Conservation (phyloP, 2,797 vertebrate species). For the Crax fasciolata region DNA sequence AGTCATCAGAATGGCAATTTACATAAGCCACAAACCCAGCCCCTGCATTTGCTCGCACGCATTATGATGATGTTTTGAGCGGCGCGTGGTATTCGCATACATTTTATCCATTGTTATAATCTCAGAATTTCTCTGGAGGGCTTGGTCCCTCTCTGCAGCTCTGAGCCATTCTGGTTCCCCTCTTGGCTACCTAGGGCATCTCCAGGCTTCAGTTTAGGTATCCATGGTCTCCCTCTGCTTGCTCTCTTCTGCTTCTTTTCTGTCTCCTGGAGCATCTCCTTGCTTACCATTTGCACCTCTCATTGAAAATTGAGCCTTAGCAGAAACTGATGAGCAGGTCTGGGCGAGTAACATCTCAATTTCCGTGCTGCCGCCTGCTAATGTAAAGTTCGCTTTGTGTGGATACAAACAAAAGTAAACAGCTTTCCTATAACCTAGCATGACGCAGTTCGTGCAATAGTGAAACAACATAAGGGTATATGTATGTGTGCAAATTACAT, state of each 20-base stretch:
- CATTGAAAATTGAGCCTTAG: background rate
- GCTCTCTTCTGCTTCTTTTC: background rate
- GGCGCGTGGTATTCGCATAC: accelerated
- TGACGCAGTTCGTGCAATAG: background rate
- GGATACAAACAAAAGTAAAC: conserved; percentile 7
- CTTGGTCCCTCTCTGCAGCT: background rate
- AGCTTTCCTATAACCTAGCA: background rate
- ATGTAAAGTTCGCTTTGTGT: background rate
- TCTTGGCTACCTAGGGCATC: background rate
- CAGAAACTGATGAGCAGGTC: background rate
- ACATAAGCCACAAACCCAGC: background rate
- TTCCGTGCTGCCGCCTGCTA: background rate
- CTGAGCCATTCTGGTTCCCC: background rate
- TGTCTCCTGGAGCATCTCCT: background rate
- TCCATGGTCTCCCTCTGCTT: background rate
- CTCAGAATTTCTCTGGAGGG: background rate
- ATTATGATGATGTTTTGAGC: background rate
- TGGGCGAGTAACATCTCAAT: background rate
- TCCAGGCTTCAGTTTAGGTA: background rate
- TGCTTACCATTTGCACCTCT: background rate
- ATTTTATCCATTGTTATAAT: background rate
- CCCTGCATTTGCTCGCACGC: background rate
- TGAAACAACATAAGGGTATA: background rate
- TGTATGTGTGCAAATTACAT: background rate
- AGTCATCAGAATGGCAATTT: background rate